A percentile compares a stretch with the other conserved stretches of the same genome.
These are phyloP conservation scores for Pseudotriccus pelzelni DNA, from an alignment of 2,797 vertebrate genomes.

Conservation along the genomic window DNA sequence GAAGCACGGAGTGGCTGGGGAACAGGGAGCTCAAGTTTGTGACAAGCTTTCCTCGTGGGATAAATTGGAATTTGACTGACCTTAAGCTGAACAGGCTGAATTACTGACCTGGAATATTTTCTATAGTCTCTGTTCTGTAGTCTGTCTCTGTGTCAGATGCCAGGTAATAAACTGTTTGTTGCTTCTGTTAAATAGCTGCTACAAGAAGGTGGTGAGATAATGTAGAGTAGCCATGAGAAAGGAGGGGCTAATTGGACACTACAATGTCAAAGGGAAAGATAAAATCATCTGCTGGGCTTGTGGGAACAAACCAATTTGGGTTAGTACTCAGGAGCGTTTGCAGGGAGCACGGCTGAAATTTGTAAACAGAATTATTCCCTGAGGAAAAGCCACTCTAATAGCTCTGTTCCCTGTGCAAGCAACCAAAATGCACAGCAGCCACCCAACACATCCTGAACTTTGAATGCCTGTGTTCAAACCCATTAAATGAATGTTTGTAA, in stretches of 20 bases:
- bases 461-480: background rate
- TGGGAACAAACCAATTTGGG: constrained; percentile 1
- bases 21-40: background rate
- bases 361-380: background rate
- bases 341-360: background rate
- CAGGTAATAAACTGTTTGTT: background rate
- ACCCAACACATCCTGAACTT: background rate
- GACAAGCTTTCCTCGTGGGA: background rate
- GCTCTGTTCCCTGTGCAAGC: background rate
- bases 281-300: background rate
- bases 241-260: background rate
- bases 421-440: background rate
- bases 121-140: background rate
- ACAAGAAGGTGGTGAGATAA: background rate
- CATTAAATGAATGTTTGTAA: background rate
- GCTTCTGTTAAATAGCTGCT: background rate
- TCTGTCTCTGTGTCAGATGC: background rate
- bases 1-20: background rate
- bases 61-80: background rate
- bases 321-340: background rate
- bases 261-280: background rate
- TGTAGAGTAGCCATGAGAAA: background rate
- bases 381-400: background rate
- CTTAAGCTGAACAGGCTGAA: background rate
- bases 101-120: background rate